Evolutionary conservation across 2,113 vertebrate species (phyloP), one percentile per base, ranked within the genome.

Genomic region (Sebastes schlegelii): DNA sequence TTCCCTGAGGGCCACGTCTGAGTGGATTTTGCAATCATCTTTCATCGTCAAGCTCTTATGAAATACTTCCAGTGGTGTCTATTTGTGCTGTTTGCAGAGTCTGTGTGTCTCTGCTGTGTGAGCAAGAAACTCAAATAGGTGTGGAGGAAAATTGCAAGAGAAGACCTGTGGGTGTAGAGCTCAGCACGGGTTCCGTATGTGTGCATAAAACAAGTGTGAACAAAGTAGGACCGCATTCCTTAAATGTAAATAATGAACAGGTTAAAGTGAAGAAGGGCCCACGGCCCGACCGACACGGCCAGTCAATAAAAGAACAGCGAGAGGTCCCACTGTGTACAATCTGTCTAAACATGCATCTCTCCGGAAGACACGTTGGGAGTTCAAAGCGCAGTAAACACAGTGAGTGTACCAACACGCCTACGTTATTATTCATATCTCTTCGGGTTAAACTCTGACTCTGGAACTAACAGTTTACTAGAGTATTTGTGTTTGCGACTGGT

Each of bases 71-170:
- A 65, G 61, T 3, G 11, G 8, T 0, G 55, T 68, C 51, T 45
- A 40, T 60, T 67, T 75, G 51, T 49, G 16, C 46, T 63, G 80
- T 69, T 83, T 60, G 73, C 58, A 49, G 67, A 71, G 52, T 75
- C 21, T 2, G 66, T 40, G 43, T 67, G 43, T 17, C 52, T 83
- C 45, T 66, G 70, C 74, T 69, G 68, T 13, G 14, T 48, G 61
- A 40, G 49, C 42, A 54, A 66, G 46, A 77, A 58, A 57, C 40
- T 70, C 57, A 66, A 67, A 86, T 4, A 80, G 73, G 82, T 45
- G 79, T 68, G 75, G 62, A 74, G 67, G 67, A 82, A 58, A 55
- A 75, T 0, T 10, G 43, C 60, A 21, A 40, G 52, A 76, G 49
- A 67, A 60, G 72, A 55, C 4, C 21, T n/a, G 61, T 42, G 19